Percentiles rank a stretch among this genome's conserved stretches.
Conservation (phyloP, 2,113 vertebrate genomes). For the Oreochromis niloticus region DNA sequence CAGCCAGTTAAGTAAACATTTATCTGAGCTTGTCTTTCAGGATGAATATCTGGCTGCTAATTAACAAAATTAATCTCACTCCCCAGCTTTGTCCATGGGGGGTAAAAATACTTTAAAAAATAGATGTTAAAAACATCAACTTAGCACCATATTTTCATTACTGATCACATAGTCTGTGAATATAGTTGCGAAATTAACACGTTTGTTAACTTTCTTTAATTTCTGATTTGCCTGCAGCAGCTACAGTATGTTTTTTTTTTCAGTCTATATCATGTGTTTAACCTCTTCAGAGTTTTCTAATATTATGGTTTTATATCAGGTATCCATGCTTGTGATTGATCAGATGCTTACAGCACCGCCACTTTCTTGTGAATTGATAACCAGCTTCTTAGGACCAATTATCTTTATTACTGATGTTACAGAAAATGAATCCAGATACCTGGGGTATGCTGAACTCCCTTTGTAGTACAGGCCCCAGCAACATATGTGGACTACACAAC, state of each 20-base stretch:
- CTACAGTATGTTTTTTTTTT: not conserved
- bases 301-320: not conserved
- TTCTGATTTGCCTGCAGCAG: not conserved
- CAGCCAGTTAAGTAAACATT: constrained; percentile 32
- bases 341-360: not conserved
- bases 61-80: not conserved
- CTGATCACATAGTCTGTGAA: not conserved
- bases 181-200: not conserved
- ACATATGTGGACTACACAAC: not conserved
- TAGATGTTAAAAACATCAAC: not conserved
- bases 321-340: not conserved
- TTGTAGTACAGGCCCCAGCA: not conserved
- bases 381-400: not conserved
- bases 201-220: not conserved
- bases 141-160: too few relatives aligned
- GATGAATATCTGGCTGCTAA: not conserved
- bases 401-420: not conserved
- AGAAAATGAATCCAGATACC: not conserved
- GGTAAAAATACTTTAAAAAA: not conserved
- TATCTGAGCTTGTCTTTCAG: not conserved
- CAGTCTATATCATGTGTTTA: not conserved
- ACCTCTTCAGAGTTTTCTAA: not conserved
- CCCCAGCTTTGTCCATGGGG: not conserved
- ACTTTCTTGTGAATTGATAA: not conserved
- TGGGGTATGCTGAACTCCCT: not conserved